Base-by-base conservation (phyloP, 1,140 invertebrate species). In the Euborellia annulipes region DNA sequence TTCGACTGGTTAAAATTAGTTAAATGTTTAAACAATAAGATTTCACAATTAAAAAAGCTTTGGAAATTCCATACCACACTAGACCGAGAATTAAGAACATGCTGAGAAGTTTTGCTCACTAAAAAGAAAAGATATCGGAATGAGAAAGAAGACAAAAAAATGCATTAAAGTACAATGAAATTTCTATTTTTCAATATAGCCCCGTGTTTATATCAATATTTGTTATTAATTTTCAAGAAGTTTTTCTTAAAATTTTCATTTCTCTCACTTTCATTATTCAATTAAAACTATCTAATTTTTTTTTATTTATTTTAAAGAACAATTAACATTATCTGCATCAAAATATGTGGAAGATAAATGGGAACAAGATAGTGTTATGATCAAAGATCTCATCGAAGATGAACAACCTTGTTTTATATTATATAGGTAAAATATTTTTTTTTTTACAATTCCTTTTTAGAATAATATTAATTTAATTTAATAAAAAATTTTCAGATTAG, bases 401-500 rank as follows among this genome's bases (percentile, higher is more conserved):
- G 82, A 85, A 61, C 79, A 90, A 56, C 94, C 95, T 36, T 90
- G 88, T 54, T 98, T 94, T 62, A 75, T 98, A 46, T 68, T 98
- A 16, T 97, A 85, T 61, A 73, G 82, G 68, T 76, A 71, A 51
- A 59, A 62, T 46, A 56, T 16, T 18, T 22, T 36, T 18, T 8
- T 17, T 17, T 3, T 27, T 19, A 16, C n/a, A 4, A 39, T 20
- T 14, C 7, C 17, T 18, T 19, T 16, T 39, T 36, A 2, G 8
- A 36, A 3, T 14, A 39, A 19, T 39, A 39, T 39, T 39, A 19
- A 19, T 3, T 11, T 14, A 23, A 36, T 3, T 41, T n/a, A n/a
- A n/a, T n/a, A n/a, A n/a, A n/a, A n/a, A n/a, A n/a, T 22, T 50
- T 52, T 14, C 53, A 81, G 89, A 45, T 69, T 94, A 53, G 90